A percentile compares a stretch with the other conserved stretches of the same genome.
phyloP scores from a whole-genome alignment of 2,797 vertebrate genomes.

The Aeoliscus strigatus region DNA sequence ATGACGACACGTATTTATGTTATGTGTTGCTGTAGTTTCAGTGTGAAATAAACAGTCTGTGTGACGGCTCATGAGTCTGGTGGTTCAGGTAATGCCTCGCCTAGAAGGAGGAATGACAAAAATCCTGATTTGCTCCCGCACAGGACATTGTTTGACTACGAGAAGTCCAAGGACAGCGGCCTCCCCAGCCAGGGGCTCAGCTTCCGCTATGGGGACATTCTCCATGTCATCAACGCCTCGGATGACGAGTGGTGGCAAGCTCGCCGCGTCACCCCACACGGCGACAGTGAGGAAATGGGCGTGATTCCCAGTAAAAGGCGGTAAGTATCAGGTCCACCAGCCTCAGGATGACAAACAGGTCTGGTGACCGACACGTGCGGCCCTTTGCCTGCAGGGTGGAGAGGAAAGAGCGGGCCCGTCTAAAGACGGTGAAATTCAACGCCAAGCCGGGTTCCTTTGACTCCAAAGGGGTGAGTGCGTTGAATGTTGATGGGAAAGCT shows the following conservation, averaged over 20 bases:
- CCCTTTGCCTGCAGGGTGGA: constrained; percentile 92
- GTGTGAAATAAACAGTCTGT: too few relatives aligned
- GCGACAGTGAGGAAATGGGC: constrained; percentile 96
- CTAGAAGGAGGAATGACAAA: too few relatives aligned
- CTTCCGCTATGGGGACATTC: constrained; percentile 93
- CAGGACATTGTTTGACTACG: constrained; percentile 96
- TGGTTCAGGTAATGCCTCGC: too few relatives aligned
- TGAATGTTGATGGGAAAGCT: too few relatives aligned
- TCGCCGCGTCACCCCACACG: constrained; percentile 84
- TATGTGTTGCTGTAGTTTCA: constrained; percentile 4
- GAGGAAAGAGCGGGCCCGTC: constrained; percentile 94
- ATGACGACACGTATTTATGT: too few relatives aligned
- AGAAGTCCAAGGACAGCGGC: constrained; percentile 93
- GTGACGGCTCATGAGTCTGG: too few relatives aligned
- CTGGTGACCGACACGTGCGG: too few relatives aligned
- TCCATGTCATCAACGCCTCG: constrained; percentile 95
- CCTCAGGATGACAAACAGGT: too few relatives aligned
- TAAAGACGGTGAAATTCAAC: constrained; percentile 99
- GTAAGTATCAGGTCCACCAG: constrained; percentile 73
- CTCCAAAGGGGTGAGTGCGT: too few relatives aligned
- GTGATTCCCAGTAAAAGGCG: constrained; percentile 96
- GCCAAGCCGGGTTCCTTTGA: too few relatives aligned
- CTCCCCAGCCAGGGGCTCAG: constrained; percentile 96
- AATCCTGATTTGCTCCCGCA: too few relatives aligned
- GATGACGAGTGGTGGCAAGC: constrained; percentile 99